phyloP scores from a whole-genome alignment of 2,797 vertebrate genomes.

The Vultur gryphus region DNA sequence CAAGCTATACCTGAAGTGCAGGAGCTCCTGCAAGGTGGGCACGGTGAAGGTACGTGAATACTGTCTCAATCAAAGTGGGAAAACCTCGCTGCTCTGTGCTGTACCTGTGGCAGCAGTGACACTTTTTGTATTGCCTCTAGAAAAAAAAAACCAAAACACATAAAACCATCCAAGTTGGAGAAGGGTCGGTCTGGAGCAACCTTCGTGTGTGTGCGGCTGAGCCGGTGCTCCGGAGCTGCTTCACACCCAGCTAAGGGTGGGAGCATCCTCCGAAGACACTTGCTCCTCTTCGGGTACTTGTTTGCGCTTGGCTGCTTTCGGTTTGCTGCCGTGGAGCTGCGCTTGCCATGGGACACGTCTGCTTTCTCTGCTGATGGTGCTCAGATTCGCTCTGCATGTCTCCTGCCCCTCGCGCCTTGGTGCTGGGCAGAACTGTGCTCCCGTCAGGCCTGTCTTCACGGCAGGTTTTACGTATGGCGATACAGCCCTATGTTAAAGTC shows the following conservation, averaged over 20 bases:
- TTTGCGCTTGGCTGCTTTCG: neutral
- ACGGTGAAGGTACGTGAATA: accelerated
- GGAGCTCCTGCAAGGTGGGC: neutral
- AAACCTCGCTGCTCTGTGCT: neutral
- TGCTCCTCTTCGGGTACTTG: accelerated
- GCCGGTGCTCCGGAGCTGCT: neutral
- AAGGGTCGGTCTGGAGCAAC: neutral
- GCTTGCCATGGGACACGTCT: neutral
- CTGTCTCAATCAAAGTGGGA: too few species aligned
- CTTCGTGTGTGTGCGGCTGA: accelerated
- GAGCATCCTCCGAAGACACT: neutral
- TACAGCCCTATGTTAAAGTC: neutral
- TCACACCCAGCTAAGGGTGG: neutral
- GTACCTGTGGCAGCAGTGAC: neutral
- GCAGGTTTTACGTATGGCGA: neutral
- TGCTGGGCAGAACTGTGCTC: neutral
- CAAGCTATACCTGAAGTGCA: neutral
- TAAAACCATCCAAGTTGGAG: neutral
- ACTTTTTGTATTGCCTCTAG: neutral
- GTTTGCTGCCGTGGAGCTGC: neutral
- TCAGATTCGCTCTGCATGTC: neutral
- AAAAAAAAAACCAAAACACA: neutral
- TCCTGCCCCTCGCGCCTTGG: neutral
- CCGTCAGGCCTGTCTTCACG: neutral
- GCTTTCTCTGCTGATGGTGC: neutral